Conservation (phyloP, 2,797 vertebrate species). For the Podarcis lilfordi region DNA sequence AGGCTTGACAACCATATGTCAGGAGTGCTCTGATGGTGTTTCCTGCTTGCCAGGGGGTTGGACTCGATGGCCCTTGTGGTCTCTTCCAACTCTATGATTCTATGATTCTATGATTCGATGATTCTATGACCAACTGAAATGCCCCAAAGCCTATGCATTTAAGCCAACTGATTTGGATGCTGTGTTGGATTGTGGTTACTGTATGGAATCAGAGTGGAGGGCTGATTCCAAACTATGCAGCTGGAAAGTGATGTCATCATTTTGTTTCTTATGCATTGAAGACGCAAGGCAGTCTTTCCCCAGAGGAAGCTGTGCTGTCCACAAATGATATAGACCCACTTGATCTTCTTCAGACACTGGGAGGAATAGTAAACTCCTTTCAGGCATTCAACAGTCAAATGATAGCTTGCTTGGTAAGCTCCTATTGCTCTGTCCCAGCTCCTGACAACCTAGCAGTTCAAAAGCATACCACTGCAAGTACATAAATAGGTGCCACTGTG, state of each 20-base stretch:
- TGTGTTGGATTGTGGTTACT: neutral
- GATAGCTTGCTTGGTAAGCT: neutral
- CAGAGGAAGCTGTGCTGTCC: neutral
- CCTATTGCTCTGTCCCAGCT: too few relatives aligned
- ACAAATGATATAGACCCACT: neutral
- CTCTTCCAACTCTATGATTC: too few relatives aligned
- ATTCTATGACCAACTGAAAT: neutral
- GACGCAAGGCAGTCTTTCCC: neutral
- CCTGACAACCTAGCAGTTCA: neutral
- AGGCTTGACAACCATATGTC: too few relatives aligned
- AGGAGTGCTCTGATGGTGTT: too few relatives aligned
- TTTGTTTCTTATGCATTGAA: neutral
- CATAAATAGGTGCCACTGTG: neutral
- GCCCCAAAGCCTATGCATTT: neutral
- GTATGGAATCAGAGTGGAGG: neutral
- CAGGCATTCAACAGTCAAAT: neutral
- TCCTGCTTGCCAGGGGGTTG: too few relatives aligned
- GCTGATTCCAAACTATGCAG: conserved; percentile 18
- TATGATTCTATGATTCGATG: too few relatives aligned
- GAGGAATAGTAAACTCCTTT: neutral
- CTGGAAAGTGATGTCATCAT: conserved; percentile 5
- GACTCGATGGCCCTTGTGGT: too few relatives aligned
- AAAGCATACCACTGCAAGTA: neutral
- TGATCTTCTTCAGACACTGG: neutral
- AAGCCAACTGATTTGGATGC: neutral